Evolutionary conservation across 2,888 invertebrate species (phyloP), one percentile per base, ranked within the genome.

Genomic region (Serrognathus titanus): DNA sequence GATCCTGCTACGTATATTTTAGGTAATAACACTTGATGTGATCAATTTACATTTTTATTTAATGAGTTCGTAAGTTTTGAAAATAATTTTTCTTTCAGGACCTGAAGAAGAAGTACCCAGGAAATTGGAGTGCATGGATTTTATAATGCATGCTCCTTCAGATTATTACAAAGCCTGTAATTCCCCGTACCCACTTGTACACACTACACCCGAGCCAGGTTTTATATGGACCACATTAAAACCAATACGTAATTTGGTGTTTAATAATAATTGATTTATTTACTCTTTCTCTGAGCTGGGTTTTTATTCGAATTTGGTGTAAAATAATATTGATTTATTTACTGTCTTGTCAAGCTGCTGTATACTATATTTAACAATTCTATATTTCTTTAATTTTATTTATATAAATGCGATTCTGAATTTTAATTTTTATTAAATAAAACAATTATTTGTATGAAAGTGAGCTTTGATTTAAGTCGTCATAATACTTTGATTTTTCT

Each of bases 61-160:
- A n/a, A n/a, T n/a, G n/a, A 20, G 4, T 31, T 31, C 6, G 1
- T 31, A 6, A 31, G 6, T 31, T 16, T 16, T 16, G 3, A 7
- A 31, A 31, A 31, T 31, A 1, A 31, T 31, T 31, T n/a, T 31
- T 38, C n/a, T 51, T 71, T 75, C 72, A 88, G 92, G 95, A 2
- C 94, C 94, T 1, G 94, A 94, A 71, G 96, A 96, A 78, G 94
- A 95, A 63, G 79, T 92, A 1, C 90, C 94, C 0, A 82, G 95
- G 5, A 90, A 88, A 74, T 79, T 96, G 51, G 90, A 91, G 35
- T 91, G 85, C 64, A 88, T 96, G 87, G 89, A 93, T 71, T 96
- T 95, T 78, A 86, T 95, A 12, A 94, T 94, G 89, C 94, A 94
- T 70, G 93, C 94, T 0, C 95, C 95, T 0, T 92, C 93, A 0